Evolutionary conservation across 2,888 invertebrate genomes (phyloP).

Genomic region (Apotomis turbidana): DNA sequence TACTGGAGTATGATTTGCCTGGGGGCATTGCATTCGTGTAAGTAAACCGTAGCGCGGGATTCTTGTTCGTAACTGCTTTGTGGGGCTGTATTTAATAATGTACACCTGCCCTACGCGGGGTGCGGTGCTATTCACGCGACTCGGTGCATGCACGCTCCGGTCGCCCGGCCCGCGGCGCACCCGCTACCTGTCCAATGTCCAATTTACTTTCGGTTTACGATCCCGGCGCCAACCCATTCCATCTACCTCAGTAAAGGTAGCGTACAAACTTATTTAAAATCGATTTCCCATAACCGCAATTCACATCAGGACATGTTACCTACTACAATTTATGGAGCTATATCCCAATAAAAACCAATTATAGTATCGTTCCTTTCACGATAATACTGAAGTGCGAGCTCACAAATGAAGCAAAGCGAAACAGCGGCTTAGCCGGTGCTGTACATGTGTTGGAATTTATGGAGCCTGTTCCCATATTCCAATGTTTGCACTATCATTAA

Average conservation of each 20-base stretch:
- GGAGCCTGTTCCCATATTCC: not conserved
- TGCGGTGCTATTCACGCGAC: constrained; percentile 35
- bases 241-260: no score
- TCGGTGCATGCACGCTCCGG: constrained; percentile 25
- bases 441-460: constrained; percentile 46
- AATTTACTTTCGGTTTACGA: constrained; percentile 10
- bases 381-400: constrained; percentile 23
- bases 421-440: constrained; percentile 47
- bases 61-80: constrained; percentile 22
- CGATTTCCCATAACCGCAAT: no score
- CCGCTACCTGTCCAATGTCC: constrained; percentile 27
- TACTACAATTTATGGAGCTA: no score
- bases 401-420: constrained; percentile 28
- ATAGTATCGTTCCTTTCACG: not conserved
- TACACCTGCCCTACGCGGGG: constrained; percentile 37
- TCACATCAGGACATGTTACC: no score
- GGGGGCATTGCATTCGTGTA: constrained; percentile 29
- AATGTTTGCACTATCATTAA: not conserved
- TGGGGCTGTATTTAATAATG: constrained; percentile 37
- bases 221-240: constrained; percentile 11
- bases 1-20: constrained; percentile 14
- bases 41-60: constrained; percentile 27
- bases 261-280: no score
- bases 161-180: constrained; percentile 25
- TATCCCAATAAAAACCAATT: not conserved